Base-by-base conservation (phyloP, 37 sponge, comb jelly and placozoan genomes). In the Chondrilla cf. caribensis region DNA sequence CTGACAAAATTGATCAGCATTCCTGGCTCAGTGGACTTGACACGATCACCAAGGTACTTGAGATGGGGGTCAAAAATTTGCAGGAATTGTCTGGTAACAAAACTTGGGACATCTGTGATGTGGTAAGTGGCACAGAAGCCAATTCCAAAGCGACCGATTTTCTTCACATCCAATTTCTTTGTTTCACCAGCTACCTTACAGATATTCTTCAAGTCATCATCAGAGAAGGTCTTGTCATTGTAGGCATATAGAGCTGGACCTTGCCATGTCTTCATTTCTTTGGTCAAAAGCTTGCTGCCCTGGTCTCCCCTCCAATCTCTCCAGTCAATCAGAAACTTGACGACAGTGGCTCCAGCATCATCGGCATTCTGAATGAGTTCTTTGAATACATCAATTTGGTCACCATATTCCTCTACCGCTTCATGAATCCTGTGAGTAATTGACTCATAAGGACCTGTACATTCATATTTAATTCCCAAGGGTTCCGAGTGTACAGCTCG, bases 281-380 rank as follows among this genome's bases (percentile, higher is more conserved):
- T 51, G 15, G 83, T 38, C 2, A 94, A 28, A 24, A 94, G 58
- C 18, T 79, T 78, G 28, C n/a, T 41, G 31, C 31, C 25, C 4
- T 82, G 54, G 57, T 83, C 67, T 28, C 70, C 33, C 59, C 86
- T 60, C 64, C 64, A 88, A 58, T 90, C 89, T 67, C 68, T 0
- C 91, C 90, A 88, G 66, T 90, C 89, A 47, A 94, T 72, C n/a
- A 94, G 82, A 79, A 94, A 88, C 77, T 88, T 88, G 21, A 94
- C 86, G 54, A 85, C 78, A n/a, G 79, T 86, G 3, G 95, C 95
- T 70, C 70, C 70, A 31, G 95, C 95, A 88, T 94, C 95, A 81
- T 94, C 95, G 47, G 95, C 95, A 91, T 94, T 94, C 77, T 94
- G 95, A 41, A 91, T 85, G 8, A 94, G 68, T 65, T 94, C 95